Evolutionary conservation across 2,113 vertebrate genomes (phyloP).

Genomic region (Naja naja): DNA sequence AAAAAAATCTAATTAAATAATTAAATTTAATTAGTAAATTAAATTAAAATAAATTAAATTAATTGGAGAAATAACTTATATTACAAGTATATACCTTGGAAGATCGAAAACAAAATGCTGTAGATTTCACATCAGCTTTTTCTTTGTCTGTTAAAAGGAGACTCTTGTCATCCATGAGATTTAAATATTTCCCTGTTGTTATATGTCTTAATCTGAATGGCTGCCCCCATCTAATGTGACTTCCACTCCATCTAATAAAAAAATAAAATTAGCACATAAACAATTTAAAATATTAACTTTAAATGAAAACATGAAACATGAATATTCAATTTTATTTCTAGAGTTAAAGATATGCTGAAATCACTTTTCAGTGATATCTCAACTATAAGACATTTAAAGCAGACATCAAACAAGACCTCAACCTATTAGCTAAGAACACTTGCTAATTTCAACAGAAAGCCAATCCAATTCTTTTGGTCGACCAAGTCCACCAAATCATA

Average conservation of each 20-base stretch:
- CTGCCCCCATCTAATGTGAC: slow-evolving; percentile 95
- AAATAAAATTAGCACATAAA: slow-evolving; percentile 20
- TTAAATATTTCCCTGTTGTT: slow-evolving; percentile 94
- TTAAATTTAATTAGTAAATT: not conserved
- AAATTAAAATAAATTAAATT: not conserved
- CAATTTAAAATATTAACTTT: not conserved
- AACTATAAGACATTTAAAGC: not conserved
- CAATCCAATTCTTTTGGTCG: not conserved
- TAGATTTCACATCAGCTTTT: slow-evolving; percentile 90
- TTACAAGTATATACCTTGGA: slow-evolving; percentile 82
- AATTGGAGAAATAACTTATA: not conserved
- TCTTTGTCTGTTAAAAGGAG: slow-evolving; percentile 92
- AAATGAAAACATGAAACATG: not conserved
- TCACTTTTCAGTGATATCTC: not conserved
- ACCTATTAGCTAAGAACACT: not conserved
- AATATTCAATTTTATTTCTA: not conserved
- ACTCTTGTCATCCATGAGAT: slow-evolving; percentile 86
- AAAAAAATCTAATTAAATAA: not conserved
- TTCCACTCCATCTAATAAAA: slow-evolving; percentile 89
- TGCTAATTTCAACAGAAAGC: not conserved
- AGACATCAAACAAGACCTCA: not conserved
- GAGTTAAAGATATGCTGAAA: not conserved
- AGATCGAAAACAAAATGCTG: slow-evolving; percentile 92
- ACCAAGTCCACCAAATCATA: not conserved
- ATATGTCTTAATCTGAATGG: slow-evolving; percentile 91